phyloP scores from a whole-genome alignment of 2,888 invertebrate species.

The Amphipoea oculea region DNA sequence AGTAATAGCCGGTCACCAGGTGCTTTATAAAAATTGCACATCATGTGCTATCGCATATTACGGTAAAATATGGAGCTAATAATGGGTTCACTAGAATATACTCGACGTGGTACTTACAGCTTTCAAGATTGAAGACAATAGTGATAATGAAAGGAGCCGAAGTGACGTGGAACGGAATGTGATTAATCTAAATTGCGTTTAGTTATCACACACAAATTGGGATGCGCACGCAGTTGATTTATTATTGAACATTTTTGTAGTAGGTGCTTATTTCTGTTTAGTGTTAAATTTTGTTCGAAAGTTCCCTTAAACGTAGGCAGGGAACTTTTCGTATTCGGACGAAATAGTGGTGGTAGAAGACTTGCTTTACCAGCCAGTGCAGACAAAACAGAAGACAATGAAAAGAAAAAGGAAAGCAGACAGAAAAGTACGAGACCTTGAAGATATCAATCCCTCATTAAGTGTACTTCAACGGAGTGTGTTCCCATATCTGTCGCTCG shows the following conservation, averaged over 20 bases:
- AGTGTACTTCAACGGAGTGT: neutral
- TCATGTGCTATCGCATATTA: neutral
- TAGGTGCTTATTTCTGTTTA: neutral
- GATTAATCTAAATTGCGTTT: neutral
- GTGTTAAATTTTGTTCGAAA: neutral
- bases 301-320: neutral
- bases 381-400: neutral
- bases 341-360: neutral
- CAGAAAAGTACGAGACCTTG: neutral
- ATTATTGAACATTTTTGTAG: neutral
- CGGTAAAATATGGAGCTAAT: neutral
- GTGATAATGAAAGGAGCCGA: neutral
- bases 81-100: neutral
- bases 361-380: neutral
- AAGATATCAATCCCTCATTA: neutral
- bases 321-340: neutral
- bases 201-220: neutral
- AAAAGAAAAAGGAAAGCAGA: neutral
- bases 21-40: slow-evolving; percentile 35
- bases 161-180: neutral
- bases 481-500: neutral
- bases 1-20: slow-evolving; percentile 28
- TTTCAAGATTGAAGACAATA: neutral
- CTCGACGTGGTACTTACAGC: neutral
- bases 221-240: neutral